Conservation (phyloP, 2,113 vertebrate species). For the Mungos mungo region DNA sequence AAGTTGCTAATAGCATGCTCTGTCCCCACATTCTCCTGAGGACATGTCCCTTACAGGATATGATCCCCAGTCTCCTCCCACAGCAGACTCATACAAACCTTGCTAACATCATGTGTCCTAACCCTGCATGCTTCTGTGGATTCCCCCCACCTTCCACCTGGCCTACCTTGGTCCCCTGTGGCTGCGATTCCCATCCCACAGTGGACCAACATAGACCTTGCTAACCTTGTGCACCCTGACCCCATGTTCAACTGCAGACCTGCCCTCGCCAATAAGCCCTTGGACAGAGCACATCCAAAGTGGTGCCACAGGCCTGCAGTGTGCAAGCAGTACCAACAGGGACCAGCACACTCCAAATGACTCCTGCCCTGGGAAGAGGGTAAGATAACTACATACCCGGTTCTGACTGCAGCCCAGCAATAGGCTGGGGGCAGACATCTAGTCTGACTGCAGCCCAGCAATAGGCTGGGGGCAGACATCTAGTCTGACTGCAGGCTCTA, state of each 20-base stretch:
- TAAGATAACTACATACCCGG: not conserved
- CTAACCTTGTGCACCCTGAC: not conserved
- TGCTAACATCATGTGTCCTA: not conserved
- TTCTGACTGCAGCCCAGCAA: not conserved
- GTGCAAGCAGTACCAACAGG: not conserved
- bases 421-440: not conserved
- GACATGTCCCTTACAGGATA: not conserved
- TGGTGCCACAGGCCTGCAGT: not conserved
- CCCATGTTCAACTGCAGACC: not conserved
- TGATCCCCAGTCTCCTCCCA: not conserved
- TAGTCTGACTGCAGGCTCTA: not conserved
- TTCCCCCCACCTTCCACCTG: not conserved
- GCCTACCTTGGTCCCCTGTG: not conserved
- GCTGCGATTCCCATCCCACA: not conserved
- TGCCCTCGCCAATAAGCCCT: not conserved
- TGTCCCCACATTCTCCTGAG: not conserved
- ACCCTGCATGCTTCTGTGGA: not conserved
- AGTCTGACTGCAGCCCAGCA: not conserved
- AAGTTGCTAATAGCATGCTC: not conserved
- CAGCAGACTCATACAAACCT: not conserved
- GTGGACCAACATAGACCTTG: not conserved
- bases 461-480: not conserved
- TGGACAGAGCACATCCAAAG: not conserved
- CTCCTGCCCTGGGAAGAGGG: not conserved
- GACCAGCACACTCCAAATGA: not conserved